Conservation (phyloP, 2,113 vertebrate genomes). For the Esox niger region DNA sequence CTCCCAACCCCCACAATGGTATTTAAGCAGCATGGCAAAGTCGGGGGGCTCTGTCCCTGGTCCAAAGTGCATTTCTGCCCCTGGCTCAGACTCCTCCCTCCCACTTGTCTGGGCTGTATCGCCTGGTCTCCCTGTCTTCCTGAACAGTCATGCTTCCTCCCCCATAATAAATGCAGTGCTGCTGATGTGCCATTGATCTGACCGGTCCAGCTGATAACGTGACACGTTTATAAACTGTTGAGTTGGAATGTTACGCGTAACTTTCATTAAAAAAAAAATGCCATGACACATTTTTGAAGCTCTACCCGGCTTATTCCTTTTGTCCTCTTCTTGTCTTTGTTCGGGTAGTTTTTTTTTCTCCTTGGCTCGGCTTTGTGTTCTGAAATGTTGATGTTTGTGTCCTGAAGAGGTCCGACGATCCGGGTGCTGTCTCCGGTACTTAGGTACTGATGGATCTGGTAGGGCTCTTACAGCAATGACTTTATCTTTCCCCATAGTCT, state of each 20-base stretch:
- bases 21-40: slow-evolving; percentile 71
- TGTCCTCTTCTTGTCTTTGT: no score
- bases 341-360: background rate
- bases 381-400: no score
- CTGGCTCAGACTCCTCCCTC: background rate
- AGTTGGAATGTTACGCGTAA: slow-evolving; percentile 70
- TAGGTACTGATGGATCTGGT: no score
- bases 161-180: slow-evolving; percentile 21
- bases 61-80: slow-evolving; percentile 46
- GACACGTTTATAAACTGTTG: slow-evolving; percentile 65
- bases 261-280: slow-evolving; percentile 68
- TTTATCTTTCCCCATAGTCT: no score
- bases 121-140: slow-evolving; percentile 17
- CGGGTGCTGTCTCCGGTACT: no score
- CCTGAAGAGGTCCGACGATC: no score
- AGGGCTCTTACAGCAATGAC: no score
- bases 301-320: slow-evolving; percentile 30
- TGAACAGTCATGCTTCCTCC: slow-evolving; percentile 38
- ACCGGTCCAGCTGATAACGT: slow-evolving; percentile 66
- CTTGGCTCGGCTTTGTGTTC: background rate
- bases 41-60: slow-evolving; percentile 68
- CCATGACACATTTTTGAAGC: slow-evolving; percentile 51
- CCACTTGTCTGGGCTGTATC: slow-evolving; percentile 31
- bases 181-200: slow-evolving; percentile 42
- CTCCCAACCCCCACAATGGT: slow-evolving; percentile 51